Evolutionary conservation across 2,797 vertebrate species (phyloP).

Genomic region (Meda fulgida): DNA sequence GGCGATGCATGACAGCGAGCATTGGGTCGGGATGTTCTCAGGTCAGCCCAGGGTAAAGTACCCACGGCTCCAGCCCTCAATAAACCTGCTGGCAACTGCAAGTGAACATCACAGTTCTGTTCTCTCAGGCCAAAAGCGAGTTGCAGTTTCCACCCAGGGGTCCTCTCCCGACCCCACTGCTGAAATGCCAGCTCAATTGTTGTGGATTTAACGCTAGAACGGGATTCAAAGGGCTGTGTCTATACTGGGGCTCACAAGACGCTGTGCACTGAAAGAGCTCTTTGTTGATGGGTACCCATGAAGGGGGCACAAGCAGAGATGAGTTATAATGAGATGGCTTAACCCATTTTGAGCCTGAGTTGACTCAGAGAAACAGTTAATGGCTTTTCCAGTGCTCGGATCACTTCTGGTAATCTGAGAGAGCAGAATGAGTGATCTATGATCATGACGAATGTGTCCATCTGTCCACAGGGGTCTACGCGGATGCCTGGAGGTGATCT

Average conservation of each 20-base stretch:
- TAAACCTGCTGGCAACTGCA: conserved; percentile 49
- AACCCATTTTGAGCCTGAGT: conserved; percentile 48
- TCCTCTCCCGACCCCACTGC: conserved; percentile 31
- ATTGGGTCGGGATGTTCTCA: conserved; percentile 4
- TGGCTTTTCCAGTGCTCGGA: conserved; percentile 14
- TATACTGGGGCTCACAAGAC: conserved; percentile 51
- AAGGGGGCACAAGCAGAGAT: conserved; percentile 39
- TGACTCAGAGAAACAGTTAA: conserved; percentile 36
- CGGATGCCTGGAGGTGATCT: conserved; percentile 74
- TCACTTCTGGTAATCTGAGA: conserved; percentile 1
- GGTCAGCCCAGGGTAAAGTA: conserved; percentile 21
- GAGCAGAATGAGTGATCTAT: background rate
- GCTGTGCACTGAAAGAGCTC: conserved; percentile 55
- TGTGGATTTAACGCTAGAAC: conserved; percentile 62
- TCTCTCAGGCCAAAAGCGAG: conserved; percentile 48
- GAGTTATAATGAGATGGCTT: conserved; percentile 57
- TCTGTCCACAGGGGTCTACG: conserved; percentile 76
- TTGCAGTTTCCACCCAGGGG: conserved; percentile 5
- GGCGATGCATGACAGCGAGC: conserved; percentile 4
- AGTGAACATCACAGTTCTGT: conserved; percentile 54
- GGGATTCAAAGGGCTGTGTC: conserved; percentile 58
- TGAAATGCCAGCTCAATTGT: conserved; percentile 61
- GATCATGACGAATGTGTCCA: conserved; percentile 1
- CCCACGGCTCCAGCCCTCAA: background rate
- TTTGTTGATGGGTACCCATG: conserved; percentile 55